A percentile compares a stretch with the other conserved stretches of the same genome.
Evolutionary conservation across 92 coral and sea anemone species (phyloP).

Genomic region (Parazoanthus darwini): DNA sequence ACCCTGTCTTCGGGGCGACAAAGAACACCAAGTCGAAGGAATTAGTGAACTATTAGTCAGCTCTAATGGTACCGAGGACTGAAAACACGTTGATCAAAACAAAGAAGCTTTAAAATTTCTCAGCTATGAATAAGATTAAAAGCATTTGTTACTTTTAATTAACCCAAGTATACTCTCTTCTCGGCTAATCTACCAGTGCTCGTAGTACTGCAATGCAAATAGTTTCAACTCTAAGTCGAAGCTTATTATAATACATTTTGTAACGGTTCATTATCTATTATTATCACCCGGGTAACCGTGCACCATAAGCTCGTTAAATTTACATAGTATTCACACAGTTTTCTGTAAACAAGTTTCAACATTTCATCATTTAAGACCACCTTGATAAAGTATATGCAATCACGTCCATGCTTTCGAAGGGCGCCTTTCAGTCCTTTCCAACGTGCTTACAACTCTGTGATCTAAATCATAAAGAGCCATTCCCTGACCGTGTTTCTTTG

Average conservation of each 20-base stretch:
- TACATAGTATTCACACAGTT: slow-evolving; percentile 3
- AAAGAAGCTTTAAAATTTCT: too few relatives aligned
- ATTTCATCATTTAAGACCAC: neutral
- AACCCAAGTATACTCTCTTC: neutral
- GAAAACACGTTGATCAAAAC: too few relatives aligned
- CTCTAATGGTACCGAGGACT: too few relatives aligned
- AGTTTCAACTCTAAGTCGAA: neutral
- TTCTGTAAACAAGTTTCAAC: neutral
- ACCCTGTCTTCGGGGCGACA: too few relatives aligned
- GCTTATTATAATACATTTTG: neutral
- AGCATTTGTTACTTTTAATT: too few relatives aligned
- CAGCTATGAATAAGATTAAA: too few relatives aligned
- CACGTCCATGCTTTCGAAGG: slow-evolving; percentile 1
- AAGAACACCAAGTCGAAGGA: too few relatives aligned
- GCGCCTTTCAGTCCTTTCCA: slow-evolving; percentile 6
- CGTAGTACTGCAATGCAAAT: neutral
- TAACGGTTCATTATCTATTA: neutral
- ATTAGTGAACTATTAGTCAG: too few relatives aligned
- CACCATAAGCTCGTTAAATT: neutral
- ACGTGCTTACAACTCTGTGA: slow-evolving; percentile 3
- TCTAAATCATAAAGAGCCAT: slow-evolving; percentile 12
- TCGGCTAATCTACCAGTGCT: neutral
- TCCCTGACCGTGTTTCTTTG: neutral
- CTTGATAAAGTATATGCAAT: neutral
- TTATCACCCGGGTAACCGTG: neutral